Evolutionary conservation across 1,140 invertebrate genomes (phyloP), one percentile per base, ranked within the genome.

Genomic region (Bemisia tabaci): DNA sequence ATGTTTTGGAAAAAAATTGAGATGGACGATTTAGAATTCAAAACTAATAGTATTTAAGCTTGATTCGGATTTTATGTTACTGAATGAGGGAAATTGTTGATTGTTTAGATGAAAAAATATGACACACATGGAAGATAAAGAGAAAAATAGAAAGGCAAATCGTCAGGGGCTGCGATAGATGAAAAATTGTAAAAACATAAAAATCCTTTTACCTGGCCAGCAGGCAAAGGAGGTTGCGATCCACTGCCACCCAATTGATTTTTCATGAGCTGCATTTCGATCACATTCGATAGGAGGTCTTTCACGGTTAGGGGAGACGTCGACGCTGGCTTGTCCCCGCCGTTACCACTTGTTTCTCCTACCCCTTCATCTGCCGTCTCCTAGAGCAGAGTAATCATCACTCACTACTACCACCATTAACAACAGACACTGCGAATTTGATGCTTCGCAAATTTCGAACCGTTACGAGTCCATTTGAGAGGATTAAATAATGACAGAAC

Each of bases 321-420:
- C 62, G 68, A 73, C 67, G 65, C 71, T 9, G 60, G 67, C 67
- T 22, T 67, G 64, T 64, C 63, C 12, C 64, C 33, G 5, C 33
- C 33, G 17, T 48, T 48, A 48, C 68, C 33, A 65, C 69, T 70
- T 22, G 63, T 68, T 39, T 71, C 72, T 59, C 77, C 77, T 62
- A 71, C 74, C 58, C 75, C 79, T 76, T 92, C 89, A 75, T 92
- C 90, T 59, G 90, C 90, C 59, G 90, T 92, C 81, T 92, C 90
- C 81, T 83, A 77, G 73, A 61, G 25, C 25, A 26, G 61, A 23
- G 21, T 9, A 63, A 62, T 62, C 39, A 60, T 65, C 9, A 68
- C 22, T 33, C 22, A 68, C 60, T 61, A 25, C 60, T 22, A 22
- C 60, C 60, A 61, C 60, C n/a, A 22, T 22, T 22, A 22, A 61